Percentiles rank a stretch among this genome's conserved stretches.
These are phyloP conservation scores for Pheosia gnoma DNA, from an alignment of 2,888 invertebrate species.

Conservation along the genomic window DNA sequence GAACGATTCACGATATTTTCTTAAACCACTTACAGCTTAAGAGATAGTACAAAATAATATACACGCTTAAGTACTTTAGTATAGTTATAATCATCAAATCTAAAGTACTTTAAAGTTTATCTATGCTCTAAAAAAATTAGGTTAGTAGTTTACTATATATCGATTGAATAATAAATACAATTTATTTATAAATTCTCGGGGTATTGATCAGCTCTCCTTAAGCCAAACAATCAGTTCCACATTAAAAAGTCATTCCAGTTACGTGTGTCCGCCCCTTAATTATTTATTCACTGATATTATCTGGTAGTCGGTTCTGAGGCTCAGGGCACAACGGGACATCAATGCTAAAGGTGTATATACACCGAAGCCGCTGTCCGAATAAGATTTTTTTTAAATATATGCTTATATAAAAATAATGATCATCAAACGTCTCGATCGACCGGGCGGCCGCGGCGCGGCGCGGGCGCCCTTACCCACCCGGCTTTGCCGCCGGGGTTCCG, in stretches of 20 bases:
- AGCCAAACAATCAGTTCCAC: conserved; percentile 46
- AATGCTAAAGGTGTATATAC: conserved; percentile 14
- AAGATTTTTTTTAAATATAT: too few relatives aligned
- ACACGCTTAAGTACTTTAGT: not conserved
- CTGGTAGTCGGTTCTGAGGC: conserved; percentile 49
- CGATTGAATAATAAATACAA: too few relatives aligned
- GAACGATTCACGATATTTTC: conserved; percentile 25
- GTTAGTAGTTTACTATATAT: too few relatives aligned
- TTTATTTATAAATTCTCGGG: conserved; percentile 1
- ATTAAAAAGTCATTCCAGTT: conserved; percentile 59
- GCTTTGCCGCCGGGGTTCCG: too few relatives aligned
- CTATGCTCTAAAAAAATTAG: too few relatives aligned
- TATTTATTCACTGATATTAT: conserved; percentile 64
- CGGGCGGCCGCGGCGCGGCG: too few relatives aligned
- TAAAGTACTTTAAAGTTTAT: not conserved
- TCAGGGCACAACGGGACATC: conserved; percentile 25
- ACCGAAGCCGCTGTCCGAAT: too few relatives aligned
- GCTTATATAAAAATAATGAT: too few relatives aligned
- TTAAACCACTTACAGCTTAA: not conserved
- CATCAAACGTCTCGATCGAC: too few relatives aligned
- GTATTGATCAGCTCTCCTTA: conserved; percentile 18
- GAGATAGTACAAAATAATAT: not conserved
- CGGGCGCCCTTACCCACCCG: too few relatives aligned
- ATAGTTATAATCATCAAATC: not conserved
- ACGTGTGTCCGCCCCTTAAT: conserved; percentile 50